Percentiles rank a stretch among this genome's conserved stretches.
phyloP scores from a whole-genome alignment of 2,797 vertebrate genomes.

The Falco naumanni region DNA sequence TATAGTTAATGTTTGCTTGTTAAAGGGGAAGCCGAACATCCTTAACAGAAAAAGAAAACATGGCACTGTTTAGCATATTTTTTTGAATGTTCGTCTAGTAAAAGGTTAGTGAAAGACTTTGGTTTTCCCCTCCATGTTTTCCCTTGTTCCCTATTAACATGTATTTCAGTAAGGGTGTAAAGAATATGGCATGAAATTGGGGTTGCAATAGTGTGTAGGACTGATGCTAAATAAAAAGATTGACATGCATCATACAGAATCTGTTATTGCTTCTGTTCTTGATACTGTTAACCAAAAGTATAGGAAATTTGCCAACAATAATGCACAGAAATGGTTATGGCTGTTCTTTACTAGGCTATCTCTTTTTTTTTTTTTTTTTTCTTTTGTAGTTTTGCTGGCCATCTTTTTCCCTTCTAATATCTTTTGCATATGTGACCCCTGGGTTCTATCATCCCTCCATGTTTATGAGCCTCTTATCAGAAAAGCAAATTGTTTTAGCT shows the following conservation, averaged over 20 bases:
- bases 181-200: neutral
- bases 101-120: neutral
- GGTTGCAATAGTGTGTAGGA: neutral
- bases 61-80: neutral
- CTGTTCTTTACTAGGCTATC: neutral
- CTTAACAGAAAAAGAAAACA: neutral
- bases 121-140: accelerated
- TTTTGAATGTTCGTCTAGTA: neutral
- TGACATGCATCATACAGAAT: neutral
- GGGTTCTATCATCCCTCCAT: neutral
- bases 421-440: neutral
- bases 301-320: neutral
- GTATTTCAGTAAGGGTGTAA: neutral
- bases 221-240: neutral
- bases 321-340: neutral
- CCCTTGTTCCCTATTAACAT: neutral
- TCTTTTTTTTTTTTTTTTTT: neutral
- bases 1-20: neutral
- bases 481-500: neutral
- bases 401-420: neutral
- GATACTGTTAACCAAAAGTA: neutral
- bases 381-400: neutral
- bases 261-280: neutral
- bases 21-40: neutral
- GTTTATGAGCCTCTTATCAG: neutral